These are phyloP conservation scores for Fregata magnificens DNA, from an alignment of 2,113 vertebrate genomes.

Conservation along the genomic window DNA sequence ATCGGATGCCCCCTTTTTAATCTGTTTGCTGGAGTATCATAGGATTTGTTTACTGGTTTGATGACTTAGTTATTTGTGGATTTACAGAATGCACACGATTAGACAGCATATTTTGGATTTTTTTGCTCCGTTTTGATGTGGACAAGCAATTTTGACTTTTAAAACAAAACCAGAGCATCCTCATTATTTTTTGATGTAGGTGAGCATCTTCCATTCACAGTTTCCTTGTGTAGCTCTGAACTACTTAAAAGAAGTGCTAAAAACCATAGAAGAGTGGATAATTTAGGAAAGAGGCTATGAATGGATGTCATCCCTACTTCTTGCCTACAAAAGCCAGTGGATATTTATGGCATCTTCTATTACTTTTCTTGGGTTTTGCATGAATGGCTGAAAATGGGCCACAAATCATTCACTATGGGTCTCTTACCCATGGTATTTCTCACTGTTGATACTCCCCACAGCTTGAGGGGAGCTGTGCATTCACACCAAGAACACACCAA, in stretches of 20 bases:
- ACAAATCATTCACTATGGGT: neutral
- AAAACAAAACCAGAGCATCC: neutral
- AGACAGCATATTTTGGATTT: neutral
- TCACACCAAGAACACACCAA: neutral
- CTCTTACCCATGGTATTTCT: neutral
- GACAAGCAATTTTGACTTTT: neutral
- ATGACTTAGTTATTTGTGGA: neutral
- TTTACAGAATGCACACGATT: constrained; percentile 17
- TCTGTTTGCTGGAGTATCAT: constrained; percentile 8
- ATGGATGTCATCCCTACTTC: neutral
- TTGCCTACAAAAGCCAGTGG: neutral
- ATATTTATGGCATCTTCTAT: neutral
- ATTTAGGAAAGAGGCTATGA: neutral
- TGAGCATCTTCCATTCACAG: neutral
- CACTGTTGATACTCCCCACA: neutral
- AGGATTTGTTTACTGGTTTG: constrained; percentile 24
- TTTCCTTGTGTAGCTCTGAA: neutral
- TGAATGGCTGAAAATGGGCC: neutral
- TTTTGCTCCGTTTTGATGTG: neutral
- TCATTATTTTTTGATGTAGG: neutral
- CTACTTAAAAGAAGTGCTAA: neutral
- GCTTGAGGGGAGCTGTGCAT: neutral
- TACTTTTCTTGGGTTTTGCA: neutral
- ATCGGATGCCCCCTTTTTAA: neutral
- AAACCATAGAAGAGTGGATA: neutral